Evolutionary conservation across 2,797 vertebrate genomes (phyloP).

Genomic region (Linurgus olivaceus): DNA sequence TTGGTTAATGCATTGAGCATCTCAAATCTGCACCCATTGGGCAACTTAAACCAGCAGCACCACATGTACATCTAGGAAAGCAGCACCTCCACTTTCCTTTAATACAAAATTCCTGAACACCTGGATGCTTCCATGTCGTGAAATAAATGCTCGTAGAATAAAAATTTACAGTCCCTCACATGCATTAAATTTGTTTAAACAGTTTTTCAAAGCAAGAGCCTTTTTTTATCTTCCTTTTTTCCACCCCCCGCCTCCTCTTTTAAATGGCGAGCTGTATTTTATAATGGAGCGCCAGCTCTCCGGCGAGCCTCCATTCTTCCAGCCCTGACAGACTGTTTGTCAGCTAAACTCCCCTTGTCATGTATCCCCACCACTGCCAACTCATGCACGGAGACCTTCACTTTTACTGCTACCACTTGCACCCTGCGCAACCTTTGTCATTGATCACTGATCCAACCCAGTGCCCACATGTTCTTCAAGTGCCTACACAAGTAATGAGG

Average conservation of each 20-base stretch:
- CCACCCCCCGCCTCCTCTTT: neutral
- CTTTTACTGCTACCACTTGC: conserved; percentile 85
- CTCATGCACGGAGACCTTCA: conserved; percentile 94
- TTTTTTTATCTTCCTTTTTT: neutral
- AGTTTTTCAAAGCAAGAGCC: conserved; percentile 76
- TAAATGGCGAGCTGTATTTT: conserved; percentile 80
- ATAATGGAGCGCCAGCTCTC: conserved; percentile 76
- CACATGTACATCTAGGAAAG: neutral
- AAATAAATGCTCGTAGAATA: conserved; percentile 75
- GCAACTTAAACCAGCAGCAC: neutral
- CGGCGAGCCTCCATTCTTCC: conserved; percentile 87
- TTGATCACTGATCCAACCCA: conserved; percentile 99
- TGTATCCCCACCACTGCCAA: conserved; percentile 88
- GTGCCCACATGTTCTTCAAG: conserved; percentile 94
- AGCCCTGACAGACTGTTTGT: conserved; percentile 95
- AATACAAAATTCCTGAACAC: conserved; percentile 62
- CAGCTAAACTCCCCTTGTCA: conserved; percentile 87
- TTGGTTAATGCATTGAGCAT: neutral
- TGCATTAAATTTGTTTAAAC: conserved; percentile 79
- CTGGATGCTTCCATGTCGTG: conserved; percentile 51
- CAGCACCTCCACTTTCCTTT: neutral
- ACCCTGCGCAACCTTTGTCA: conserved; percentile 93
- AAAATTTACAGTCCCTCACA: conserved; percentile 80
- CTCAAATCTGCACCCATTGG: neutral
- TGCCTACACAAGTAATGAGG: conserved; percentile 96